Base-by-base conservation (phyloP, 2,113 vertebrate species). In the Protobothrops flavoviridis region DNA sequence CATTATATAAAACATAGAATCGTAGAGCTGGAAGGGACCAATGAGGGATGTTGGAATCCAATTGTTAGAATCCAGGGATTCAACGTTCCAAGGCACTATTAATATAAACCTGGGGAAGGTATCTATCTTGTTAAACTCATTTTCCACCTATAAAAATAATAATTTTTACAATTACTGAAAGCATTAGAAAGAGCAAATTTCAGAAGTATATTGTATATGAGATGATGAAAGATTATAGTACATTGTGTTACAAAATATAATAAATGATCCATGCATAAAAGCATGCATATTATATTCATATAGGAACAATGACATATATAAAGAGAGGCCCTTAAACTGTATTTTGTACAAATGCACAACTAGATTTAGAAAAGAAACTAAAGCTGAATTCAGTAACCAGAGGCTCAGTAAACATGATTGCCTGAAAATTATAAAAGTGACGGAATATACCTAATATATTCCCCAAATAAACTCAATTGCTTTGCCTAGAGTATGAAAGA, bases 381-480 rank as follows among this genome's bases (percentile, higher is more conserved):
- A 89, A 88, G 8, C 52, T 33, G 52, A 88, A 50, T 13, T 88
- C 52, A 69, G 10, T 64, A 29, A 29, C 29, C 29, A n/a, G 29
- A n/a, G 12, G 61, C 29, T 69, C 13, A 33, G 69, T 74, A 74
- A 74, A 7, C 5, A 74, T 39, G n/a, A 33, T 33, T 74, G 69
- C 15, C 15, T 74, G n/a, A 74, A 33, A 39, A 74, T 33, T 74
- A 17, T 74, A 39, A 39, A 33, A 7, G n/a, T 74, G n/a, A 74
- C 39, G n/a, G 69, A 52, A 50, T 50, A 53, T 53, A 29, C n/a
- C 48, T 87, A 52, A 52, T 87, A 52, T 56, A 81, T 50, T 29
- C 21, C 53, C 91, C 81, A 57, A 64, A 95, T 96, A 95, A 94
- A 95, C 96, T 94, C 94, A 43, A 50, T 87, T 92, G 26, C 85